These are phyloP conservation scores for Etia nguti DNA, from an alignment of 2,113 vertebrate species.

Conservation along the genomic window DNA sequence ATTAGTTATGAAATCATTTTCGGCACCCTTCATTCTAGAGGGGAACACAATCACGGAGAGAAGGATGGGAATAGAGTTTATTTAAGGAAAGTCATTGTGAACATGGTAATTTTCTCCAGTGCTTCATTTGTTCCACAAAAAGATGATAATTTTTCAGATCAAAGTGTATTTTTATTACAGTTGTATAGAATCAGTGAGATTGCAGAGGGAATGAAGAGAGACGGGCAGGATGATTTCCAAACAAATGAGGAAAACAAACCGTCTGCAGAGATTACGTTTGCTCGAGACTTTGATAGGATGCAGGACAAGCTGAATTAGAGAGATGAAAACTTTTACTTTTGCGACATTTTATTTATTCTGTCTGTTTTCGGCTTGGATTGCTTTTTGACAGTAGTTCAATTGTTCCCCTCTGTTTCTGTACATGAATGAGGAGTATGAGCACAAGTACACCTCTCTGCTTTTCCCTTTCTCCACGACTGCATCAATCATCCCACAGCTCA, in stretches of 20 bases:
- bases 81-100: background rate
- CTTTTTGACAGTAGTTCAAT: background rate
- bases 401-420: background rate
- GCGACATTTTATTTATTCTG: background rate
- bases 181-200: constrained; percentile 1
- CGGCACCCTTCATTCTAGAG: background rate
- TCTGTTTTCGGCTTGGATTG: background rate
- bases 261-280: background rate
- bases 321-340: background rate
- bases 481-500: background rate
- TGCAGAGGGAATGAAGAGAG: background rate
- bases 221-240: background rate
- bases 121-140: constrained; percentile 5
- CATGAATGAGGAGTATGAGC: background rate
- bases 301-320: background rate
- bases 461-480: background rate
- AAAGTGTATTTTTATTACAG: constrained; percentile 15
- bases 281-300: background rate
- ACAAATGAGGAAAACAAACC: constrained; percentile 20
- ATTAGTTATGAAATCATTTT: background rate
- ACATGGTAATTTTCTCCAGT: background rate
- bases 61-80: background rate
- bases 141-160: constrained; percentile 4
- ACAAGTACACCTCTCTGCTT: background rate
- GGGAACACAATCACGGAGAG: background rate